These are phyloP conservation scores for Sceloporus tristichus DNA, from an alignment of 2,113 vertebrate genomes.

Conservation along the genomic window DNA sequence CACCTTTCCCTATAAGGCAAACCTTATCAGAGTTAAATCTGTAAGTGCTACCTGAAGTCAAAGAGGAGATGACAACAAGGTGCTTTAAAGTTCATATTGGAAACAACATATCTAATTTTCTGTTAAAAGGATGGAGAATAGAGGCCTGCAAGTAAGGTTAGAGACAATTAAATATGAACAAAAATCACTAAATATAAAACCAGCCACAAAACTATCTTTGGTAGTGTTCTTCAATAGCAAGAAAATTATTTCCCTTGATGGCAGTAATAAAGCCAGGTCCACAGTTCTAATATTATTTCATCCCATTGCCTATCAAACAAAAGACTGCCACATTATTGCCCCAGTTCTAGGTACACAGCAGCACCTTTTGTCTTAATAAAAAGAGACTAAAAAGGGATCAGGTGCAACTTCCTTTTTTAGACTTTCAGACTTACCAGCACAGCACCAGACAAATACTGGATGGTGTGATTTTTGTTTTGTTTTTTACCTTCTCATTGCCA, in stretches of 20 bases:
- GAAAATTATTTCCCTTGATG: constrained; percentile 3
- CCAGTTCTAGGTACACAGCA: constrained; percentile 4
- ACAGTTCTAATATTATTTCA: constrained; percentile 17
- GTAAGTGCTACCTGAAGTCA: background rate
- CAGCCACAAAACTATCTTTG: background rate
- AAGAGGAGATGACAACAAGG: background rate
- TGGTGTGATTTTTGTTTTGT: background rate
- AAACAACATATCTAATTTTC: background rate
- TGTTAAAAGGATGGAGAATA: background rate
- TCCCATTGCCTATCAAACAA: background rate
- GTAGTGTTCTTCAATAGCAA: background rate
- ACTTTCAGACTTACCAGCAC: background rate
- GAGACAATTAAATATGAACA: background rate
- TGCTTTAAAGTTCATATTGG: background rate
- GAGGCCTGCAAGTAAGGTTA: background rate
- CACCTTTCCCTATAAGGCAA: background rate
- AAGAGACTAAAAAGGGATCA: background rate
- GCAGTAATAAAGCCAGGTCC: constrained; percentile 1
- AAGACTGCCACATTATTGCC: constrained; percentile 1
- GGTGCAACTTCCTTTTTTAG: background rate
- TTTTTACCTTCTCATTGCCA: background rate
- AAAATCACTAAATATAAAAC: background rate
- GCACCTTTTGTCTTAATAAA: constrained; percentile 3
- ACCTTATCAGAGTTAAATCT: background rate
- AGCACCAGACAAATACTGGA: background rate